Evolutionary conservation across 2,888 invertebrate species (phyloP).

Genomic region (Tetheella fluctuosa): DNA sequence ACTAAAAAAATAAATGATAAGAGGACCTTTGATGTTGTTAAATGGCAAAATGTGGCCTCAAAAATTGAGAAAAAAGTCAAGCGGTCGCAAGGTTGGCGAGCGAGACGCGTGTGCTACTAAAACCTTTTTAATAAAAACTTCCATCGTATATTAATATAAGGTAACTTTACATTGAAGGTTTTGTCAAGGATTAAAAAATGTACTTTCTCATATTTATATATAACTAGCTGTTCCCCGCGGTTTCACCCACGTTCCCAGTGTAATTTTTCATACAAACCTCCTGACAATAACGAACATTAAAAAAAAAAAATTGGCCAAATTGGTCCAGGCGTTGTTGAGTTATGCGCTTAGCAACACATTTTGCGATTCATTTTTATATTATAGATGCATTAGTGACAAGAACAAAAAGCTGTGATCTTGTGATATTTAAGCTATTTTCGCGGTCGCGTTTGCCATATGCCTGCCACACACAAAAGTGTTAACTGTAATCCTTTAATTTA

Average conservation of each 20-base stretch:
- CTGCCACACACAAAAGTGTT: conserved; percentile 47
- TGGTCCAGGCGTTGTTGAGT: no score
- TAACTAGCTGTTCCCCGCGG: no score
- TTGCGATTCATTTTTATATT: no score
- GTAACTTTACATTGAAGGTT: conserved; percentile 20
- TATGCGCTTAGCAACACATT: no score
- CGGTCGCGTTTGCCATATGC: conserved; percentile 52
- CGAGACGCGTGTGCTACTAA: conserved; percentile 40
- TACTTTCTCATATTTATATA: no score
- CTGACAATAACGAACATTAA: no score
- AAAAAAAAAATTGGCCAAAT: no score
- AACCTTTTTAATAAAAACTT: conserved; percentile 4
- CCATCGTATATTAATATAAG: not conserved
- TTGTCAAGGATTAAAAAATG: not conserved
- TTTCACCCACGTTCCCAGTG: no score
- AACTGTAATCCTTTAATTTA: conserved; percentile 22
- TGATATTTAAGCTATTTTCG: conserved; percentile 32
- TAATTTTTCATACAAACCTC: no score
- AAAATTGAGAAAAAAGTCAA: conserved; percentile 59
- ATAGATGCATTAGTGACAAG: not conserved
- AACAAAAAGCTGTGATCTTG: not conserved
- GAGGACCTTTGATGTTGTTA: conserved; percentile 62
- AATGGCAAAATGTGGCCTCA: conserved; percentile 68
- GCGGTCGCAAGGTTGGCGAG: conserved; percentile 55
- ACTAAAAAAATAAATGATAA: conserved; percentile 51